These are phyloP conservation scores for Zaprionus bogoriensis DNA, from an alignment of 2,888 invertebrate species.

Conservation along the genomic window DNA sequence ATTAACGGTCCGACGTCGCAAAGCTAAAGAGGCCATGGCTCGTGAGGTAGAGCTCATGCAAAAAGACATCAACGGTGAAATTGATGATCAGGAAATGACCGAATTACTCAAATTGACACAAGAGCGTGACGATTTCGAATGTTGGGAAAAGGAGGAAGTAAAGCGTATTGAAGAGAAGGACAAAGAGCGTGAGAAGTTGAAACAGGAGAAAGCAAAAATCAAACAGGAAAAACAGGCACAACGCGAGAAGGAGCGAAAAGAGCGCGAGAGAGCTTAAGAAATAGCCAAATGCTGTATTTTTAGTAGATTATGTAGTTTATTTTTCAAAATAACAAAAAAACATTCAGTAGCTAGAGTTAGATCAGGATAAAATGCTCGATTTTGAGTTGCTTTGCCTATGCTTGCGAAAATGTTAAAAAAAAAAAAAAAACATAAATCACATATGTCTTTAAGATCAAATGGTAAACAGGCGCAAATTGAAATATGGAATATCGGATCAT, in stretches of 20 bases:
- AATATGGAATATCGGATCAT: too few relatives aligned
- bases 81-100: slow-evolving; percentile 40
- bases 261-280: too few relatives aligned
- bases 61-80: slow-evolving; percentile 50
- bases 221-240: slow-evolving; percentile 29
- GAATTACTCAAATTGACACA: slow-evolving; percentile 39
- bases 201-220: slow-evolving; percentile 31
- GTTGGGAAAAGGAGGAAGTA: slow-evolving; percentile 53
- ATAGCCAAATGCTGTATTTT: too few relatives aligned
- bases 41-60: slow-evolving; percentile 64
- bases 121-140: slow-evolving; percentile 53
- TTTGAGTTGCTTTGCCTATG: neutral
- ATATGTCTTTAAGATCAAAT: too few relatives aligned
- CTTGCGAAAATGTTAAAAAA: neutral
- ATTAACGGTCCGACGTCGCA: slow-evolving; percentile 50
- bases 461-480: too few relatives aligned
- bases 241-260: slow-evolving; percentile 34
- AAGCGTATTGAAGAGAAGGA: slow-evolving; percentile 42
- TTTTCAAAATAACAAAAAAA: neutral
- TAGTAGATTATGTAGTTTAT: too few relatives aligned
- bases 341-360: neutral
- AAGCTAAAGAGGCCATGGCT: slow-evolving; percentile 54
- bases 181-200: slow-evolving; percentile 39
- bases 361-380: neutral
- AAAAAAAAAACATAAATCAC: neutral